Conservation (phyloP, 2,888 invertebrate genomes). For the Drosophila gaucha region DNA sequence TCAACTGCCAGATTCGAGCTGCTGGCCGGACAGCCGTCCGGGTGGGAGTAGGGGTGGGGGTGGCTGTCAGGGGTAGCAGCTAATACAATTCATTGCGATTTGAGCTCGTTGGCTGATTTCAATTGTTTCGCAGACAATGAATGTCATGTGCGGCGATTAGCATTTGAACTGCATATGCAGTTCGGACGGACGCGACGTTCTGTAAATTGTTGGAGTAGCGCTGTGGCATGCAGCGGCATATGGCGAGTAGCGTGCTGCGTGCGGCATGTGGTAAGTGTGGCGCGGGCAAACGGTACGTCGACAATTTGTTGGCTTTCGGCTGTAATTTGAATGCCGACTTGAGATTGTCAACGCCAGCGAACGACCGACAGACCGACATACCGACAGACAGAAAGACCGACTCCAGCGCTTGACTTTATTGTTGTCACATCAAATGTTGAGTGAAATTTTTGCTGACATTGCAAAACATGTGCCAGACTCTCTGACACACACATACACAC, state of each 20-base stretch:
- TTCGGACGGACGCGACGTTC: slow-evolving; percentile 8
- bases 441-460: slow-evolving; percentile 67
- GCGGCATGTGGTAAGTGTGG: slow-evolving; percentile 1
- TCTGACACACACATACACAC: neutral
- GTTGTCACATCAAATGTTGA: slow-evolving; percentile 64
- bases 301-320: slow-evolving; percentile 59
- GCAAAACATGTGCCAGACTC: slow-evolving; percentile 18
- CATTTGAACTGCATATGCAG: slow-evolving; percentile 63
- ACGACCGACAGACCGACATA: no score
- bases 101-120: slow-evolving; percentile 65
- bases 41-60: neutral
- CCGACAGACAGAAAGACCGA: no score
- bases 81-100: slow-evolving; percentile 71
- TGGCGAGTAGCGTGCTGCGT: slow-evolving; percentile 2
- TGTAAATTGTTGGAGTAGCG: slow-evolving; percentile 34
- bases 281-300: slow-evolving; percentile 29
- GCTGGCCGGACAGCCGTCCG: neutral
- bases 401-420: slow-evolving; percentile 48
- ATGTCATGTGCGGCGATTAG: slow-evolving; percentile 76
- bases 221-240: slow-evolving; percentile 3
- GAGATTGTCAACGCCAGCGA: slow-evolving; percentile 45
- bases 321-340: slow-evolving; percentile 60
- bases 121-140: slow-evolving; percentile 79
- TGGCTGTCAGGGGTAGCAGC: slow-evolving; percentile 23
- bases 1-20: slow-evolving; percentile 9